Base-by-base conservation (phyloP, 2,888 invertebrate species). In the Sturmia bella region DNA sequence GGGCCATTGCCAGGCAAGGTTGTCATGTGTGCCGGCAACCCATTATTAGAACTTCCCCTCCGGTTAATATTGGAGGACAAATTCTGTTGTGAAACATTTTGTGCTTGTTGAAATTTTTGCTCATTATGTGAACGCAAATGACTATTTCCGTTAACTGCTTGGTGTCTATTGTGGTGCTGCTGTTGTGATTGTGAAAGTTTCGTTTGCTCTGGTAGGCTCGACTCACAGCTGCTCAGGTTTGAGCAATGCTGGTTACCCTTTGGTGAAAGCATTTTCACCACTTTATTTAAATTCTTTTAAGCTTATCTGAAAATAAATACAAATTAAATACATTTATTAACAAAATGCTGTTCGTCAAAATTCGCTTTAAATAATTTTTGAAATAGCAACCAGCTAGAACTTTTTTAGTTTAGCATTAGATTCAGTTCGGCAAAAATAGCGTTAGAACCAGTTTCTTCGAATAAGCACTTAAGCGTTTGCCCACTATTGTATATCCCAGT, bases 201-300 rank as follows among this genome's bases (percentile, higher is more conserved):
- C 13, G 21, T 3, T 66, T 75, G 81, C 13, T 81, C 81, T 21
- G 69, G 15, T 54, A 78, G 11, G n/a, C 66, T 59, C 21, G 41
- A n/a, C 66, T 78, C 78, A 41, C 78, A 78, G 59, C 48, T 78
- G 68, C 54, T 74, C 50, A 74, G 57, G 54, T 70, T 82, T 2
- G 74, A 74, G 54, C 78, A 78, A 52, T 70, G 52, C 74, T 74
- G 74, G 59, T 50, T 74, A 54, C 45, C 43, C 70, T 82, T 82
- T 13, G 78, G 82, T 54, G 82, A 78, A 37, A 74, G 64, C 82
- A 82, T 82, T 66, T 37, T 68, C 45, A 45, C 15, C 63, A 45
- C 21, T 19, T 12, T 52, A 52, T 41, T 21, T 2, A 21, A n/a
- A 61, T 45, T 13, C 13, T 39, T 13, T 19, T 27, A 11, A 61